A percentile compares a stretch with the other conserved stretches of the same genome.
Conservation (phyloP, 92 coral and sea anemone genomes). For the Porites rus region DNA sequence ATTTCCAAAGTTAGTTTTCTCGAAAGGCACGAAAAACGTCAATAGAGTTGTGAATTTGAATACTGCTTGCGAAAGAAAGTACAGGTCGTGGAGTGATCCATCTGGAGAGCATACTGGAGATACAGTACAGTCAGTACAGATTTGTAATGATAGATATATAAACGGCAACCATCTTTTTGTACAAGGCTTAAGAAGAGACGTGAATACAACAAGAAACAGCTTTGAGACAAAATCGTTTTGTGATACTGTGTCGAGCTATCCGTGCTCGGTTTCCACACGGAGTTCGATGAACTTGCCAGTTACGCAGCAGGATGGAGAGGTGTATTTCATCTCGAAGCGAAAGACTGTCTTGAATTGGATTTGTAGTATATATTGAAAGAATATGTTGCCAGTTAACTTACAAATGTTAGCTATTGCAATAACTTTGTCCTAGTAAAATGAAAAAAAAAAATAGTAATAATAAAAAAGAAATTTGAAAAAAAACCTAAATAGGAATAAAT, state of each 20-base stretch:
- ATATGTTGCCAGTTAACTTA: neutral
- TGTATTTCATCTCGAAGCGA: conserved; percentile 4
- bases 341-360: conserved; percentile 31
- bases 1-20: conserved; percentile 28
- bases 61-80: conserved; percentile 27
- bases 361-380: neutral
- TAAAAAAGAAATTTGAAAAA: too few relatives aligned
- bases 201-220: neutral
- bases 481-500: too few relatives aligned
- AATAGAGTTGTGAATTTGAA: conserved; percentile 13
- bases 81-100: conserved; percentile 36
- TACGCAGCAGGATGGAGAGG: neutral
- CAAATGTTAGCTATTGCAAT: too few relatives aligned
- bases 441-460: too few relatives aligned
- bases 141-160: too few relatives aligned
- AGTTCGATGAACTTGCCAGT: neutral
- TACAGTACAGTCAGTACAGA: too few relatives aligned
- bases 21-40: neutral
- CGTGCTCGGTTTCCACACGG: conserved; percentile 21
- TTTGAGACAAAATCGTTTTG: conserved; percentile 36
- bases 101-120: neutral
- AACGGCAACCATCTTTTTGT: too few relatives aligned
- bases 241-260: conserved; percentile 33
- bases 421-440: too few relatives aligned
- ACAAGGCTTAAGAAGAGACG: neutral